A percentile compares a stretch with the other conserved stretches of the same genome.
Conservation (phyloP, 1,140 invertebrate species). For the Cherax quadricarinatus region DNA sequence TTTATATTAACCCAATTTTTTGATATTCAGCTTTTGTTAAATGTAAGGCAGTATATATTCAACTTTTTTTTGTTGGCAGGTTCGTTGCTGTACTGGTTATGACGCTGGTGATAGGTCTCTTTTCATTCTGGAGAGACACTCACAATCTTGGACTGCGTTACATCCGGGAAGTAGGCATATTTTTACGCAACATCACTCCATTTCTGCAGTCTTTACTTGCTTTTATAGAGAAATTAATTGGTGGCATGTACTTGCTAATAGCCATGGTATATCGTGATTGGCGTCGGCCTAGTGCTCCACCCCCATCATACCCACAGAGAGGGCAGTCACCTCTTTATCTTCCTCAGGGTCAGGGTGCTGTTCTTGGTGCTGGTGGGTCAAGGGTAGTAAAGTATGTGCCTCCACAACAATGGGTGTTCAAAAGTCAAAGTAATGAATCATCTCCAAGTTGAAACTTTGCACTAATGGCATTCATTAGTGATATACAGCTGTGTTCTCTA, state of each 20-base stretch:
- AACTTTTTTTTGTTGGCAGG: constrained; percentile 17
- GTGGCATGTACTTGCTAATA: constrained; percentile 57
- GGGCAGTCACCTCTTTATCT: neutral
- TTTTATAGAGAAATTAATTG: constrained; percentile 55
- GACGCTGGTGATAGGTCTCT: constrained; percentile 51
- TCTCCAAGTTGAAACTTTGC: neutral
- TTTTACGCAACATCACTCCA: constrained; percentile 61
- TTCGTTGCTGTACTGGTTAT: constrained; percentile 42
- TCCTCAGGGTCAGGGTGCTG: neutral
- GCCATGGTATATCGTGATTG: constrained; percentile 60
- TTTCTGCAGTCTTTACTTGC: constrained; percentile 42
- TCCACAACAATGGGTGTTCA: constrained; percentile 52
- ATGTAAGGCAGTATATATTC: neutral
- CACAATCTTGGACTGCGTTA: constrained; percentile 34
- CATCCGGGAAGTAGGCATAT: constrained; percentile 42
- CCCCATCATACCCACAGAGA: neutral
- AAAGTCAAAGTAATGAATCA: constrained; percentile 31
- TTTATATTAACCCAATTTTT: neutral
- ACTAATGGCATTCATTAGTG: neutral
- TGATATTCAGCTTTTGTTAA: neutral
- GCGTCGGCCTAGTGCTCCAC: constrained; percentile 23
- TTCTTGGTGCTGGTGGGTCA: neutral
- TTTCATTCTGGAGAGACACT: constrained; percentile 29
- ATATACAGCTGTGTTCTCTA: neutral
- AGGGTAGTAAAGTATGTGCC: constrained; percentile 45